Evolutionary conservation across 2,888 invertebrate species (phyloP).

Genomic region (Nomada fucata): DNA sequence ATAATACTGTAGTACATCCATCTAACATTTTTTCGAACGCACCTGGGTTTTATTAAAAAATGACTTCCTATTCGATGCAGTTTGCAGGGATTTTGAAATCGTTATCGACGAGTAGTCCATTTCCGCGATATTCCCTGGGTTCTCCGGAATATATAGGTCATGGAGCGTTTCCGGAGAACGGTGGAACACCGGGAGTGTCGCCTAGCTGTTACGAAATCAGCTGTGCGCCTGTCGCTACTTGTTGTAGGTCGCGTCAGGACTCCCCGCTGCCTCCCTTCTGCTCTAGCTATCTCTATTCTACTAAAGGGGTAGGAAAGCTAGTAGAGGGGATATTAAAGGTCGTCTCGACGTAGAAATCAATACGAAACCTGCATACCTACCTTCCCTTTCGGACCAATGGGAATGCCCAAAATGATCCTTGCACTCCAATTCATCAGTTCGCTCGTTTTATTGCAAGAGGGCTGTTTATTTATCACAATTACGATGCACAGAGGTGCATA

Average conservation of each 20-base stretch:
- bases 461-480: no score
- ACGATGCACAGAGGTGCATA: no score
- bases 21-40: no score
- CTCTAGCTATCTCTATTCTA: conserved; percentile 37
- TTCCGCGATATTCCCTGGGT: conserved; percentile 52
- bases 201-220: conserved; percentile 75
- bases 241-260: conserved; percentile 78
- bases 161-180: conserved; percentile 68
- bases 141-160: conserved; percentile 62
- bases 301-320: conserved; percentile 24
- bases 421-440: conserved; percentile 1
- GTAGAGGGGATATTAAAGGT: conserved; percentile 76
- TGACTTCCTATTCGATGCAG: no score
- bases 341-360: conserved; percentile 76
- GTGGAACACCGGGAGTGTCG: conserved; percentile 65
- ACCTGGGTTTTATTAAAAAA: no score
- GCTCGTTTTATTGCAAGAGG: no score
- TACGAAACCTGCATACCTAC: conserved; percentile 75
- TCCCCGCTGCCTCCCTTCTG: conserved; percentile 38
- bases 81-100: not conserved
- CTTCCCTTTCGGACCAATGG: conserved; percentile 72
- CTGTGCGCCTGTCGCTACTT: conserved; percentile 77
- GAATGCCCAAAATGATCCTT: conserved; percentile 58
- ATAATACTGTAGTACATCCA: not conserved
- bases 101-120: conserved; percentile 5